Conservation (phyloP, 2,888 invertebrate species). For the Chloroclysta siterata region DNA sequence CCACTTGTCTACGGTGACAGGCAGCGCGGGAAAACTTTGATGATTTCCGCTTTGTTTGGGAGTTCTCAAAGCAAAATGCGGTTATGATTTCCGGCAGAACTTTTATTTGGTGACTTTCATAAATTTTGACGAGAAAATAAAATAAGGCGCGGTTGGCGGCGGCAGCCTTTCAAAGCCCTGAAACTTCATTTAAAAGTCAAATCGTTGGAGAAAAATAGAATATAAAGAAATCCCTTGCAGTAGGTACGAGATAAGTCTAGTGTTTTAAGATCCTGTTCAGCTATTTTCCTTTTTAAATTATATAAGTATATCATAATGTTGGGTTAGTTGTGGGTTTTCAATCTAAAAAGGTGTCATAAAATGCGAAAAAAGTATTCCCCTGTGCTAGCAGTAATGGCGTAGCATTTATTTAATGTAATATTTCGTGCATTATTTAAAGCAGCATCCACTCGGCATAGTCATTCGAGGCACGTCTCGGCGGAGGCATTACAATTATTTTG, state of each 20-base stretch:
- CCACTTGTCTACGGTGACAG: neutral
- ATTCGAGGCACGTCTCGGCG: slow-evolving; percentile 12
- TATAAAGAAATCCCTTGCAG: neutral
- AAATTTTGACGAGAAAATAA: slow-evolving; percentile 5
- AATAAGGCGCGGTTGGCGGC: neutral
- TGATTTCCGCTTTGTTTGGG: slow-evolving; percentile 14
- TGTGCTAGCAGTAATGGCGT: slow-evolving; percentile 8
- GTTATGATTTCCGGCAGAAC: slow-evolving; percentile 5
- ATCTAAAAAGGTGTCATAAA: neutral
- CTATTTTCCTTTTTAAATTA: no score
- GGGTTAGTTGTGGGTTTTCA: no score
- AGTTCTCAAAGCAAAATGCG: slow-evolving; percentile 8
- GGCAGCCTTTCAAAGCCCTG: neutral
- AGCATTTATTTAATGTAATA: slow-evolving; percentile 13
- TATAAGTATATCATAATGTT: no score
- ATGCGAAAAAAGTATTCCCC: neutral
- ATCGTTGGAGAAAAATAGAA: neutral
- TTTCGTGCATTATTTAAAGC: slow-evolving; percentile 18
- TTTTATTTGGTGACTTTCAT: slow-evolving; percentile 2
- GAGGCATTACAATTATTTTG: slow-evolving; percentile 28
- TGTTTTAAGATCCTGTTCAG: no score
- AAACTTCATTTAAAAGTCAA: slow-evolving; percentile 1
- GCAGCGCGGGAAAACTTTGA: slow-evolving; percentile 15
- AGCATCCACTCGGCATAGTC: slow-evolving; percentile 17
- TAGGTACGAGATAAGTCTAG: no score